Conservation (phyloP, 2,888 invertebrate species). For the Hydraecia micacea region DNA sequence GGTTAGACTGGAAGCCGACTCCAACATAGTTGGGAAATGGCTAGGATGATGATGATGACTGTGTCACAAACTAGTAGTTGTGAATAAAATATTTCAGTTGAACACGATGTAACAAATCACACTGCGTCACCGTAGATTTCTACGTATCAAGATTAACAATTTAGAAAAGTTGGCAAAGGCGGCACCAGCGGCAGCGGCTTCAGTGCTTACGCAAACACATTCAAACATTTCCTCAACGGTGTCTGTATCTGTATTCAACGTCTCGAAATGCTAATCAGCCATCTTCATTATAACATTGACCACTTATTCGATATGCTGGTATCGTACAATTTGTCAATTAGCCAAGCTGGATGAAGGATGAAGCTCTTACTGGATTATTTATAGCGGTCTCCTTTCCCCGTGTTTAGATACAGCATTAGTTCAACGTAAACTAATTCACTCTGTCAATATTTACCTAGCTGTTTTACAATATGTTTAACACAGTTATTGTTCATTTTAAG, state of each 20-base stretch:
- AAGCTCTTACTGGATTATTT: slow-evolving; percentile 58
- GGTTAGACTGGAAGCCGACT: too few species aligned
- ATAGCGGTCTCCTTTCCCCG: slow-evolving; percentile 47
- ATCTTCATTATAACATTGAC: slow-evolving; percentile 61
- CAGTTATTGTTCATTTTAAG: slow-evolving; percentile 39
- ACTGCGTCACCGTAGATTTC: slow-evolving; percentile 11
- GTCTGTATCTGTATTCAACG: slow-evolving; percentile 59
- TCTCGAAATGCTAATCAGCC: slow-evolving; percentile 58
- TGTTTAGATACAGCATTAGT: slow-evolving; percentile 40
- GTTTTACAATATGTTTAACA: slow-evolving; percentile 33
- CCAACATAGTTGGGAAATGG: too few species aligned
- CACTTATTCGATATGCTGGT: slow-evolving; percentile 72
- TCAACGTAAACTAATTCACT: slow-evolving; percentile 50
- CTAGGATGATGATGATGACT: too few species aligned
- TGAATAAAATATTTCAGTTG: slow-evolving; percentile 42
- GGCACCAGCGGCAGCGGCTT: slow-evolving; percentile 31
- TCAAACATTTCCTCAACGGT: slow-evolving; percentile 47
- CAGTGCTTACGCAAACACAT: slow-evolving; percentile 45
- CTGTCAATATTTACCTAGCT: slow-evolving; percentile 54
- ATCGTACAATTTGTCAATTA: slow-evolving; percentile 75
- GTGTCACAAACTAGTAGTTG: too few species aligned
- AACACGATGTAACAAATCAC: slow-evolving; percentile 6
- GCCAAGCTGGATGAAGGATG: slow-evolving; percentile 61
- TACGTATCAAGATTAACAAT: slow-evolving; percentile 32
- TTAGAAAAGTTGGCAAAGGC: slow-evolving; percentile 34